Base-by-base conservation (phyloP, 2,888 invertebrate genomes). In the Drosophila subsilvestris region DNA sequence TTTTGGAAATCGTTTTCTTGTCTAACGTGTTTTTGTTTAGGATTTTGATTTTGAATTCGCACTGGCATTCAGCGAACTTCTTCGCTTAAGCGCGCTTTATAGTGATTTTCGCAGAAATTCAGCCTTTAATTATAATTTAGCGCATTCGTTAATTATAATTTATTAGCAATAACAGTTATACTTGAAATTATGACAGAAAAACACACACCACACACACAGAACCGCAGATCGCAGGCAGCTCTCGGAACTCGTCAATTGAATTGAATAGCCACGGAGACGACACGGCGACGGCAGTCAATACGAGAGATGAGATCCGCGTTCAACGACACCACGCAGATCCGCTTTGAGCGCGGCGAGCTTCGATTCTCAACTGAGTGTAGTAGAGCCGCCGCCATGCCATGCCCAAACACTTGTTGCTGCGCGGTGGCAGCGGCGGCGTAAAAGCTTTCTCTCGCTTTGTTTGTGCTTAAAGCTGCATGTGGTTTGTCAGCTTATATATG, bases 141-240 rank as follows among this genome's bases (percentile, higher is more conserved):
- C 48, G 32, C 60, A 57, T 80, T 73, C 44, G 68, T 80, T 80
- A 76, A 76, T 75, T 80, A 74, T 74, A 74, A 74, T 78, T 74
- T 56, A 88, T 79, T 75, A 75, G 74, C 56, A 63, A 62, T 66
- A 61, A 69, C 58, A 63, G 20, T 67, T 62, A 56, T 62, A 51
- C 56, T 63, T 63, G 17, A 54, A 57, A 51, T 49, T 63, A 47
- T 78, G 71, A 68, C 61, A 81, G 25, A 43, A 25, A 59, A 25
- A 47, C 42, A 47, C 56, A 75, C 50, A 58, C 49, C 68, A 32
- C 32, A 50, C 32, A 50, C 29, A 22, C 27, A 9, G 47, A 51
- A n/a, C 37, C 37, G 63, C 18, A 42, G 42, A 27, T 45, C 50
- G 32, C 27, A 27, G 37, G 37, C 37, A 37, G 37, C 37, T 37